A percentile compares a stretch with the other conserved stretches of the same genome.
These are phyloP conservation scores for Drosophila parabipectinata DNA, from an alignment of 1,140 invertebrate species.

Conservation along the genomic window DNA sequence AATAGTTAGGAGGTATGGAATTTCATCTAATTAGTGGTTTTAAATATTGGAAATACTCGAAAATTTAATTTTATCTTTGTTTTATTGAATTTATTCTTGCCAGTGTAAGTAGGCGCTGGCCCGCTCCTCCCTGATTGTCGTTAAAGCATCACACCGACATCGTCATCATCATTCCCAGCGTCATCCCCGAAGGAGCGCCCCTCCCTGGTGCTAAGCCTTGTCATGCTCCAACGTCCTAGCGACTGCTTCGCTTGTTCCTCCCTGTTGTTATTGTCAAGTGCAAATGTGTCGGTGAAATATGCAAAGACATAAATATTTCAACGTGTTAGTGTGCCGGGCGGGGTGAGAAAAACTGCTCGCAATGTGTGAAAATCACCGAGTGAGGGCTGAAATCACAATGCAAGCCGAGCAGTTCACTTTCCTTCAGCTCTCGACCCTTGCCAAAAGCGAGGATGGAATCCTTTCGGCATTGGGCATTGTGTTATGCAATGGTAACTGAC, in stretches of 20 bases:
- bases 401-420: slow-evolving; percentile 14
- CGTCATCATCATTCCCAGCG: slow-evolving; percentile 28
- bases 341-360: slow-evolving; percentile 55
- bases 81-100: background rate
- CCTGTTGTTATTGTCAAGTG: slow-evolving; percentile 78
- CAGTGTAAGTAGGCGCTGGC: slow-evolving; percentile 11
- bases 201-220: slow-evolving; percentile 69
- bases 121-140: slow-evolving; percentile 61
- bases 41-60: background rate
- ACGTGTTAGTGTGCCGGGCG: slow-evolving; percentile 22
- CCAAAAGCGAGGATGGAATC: background rate
- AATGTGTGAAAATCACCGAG: slow-evolving; percentile 56
- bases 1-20: too few relatives aligned
- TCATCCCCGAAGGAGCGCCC: slow-evolving; percentile 3
- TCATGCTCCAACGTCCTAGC: slow-evolving; percentile 35
- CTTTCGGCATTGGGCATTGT: slow-evolving; percentile 22
- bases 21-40: too few relatives aligned
- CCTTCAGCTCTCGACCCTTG: background rate
- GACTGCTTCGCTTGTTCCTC: slow-evolving; percentile 52
- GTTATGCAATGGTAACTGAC: slow-evolving; percentile 54
- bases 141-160: slow-evolving; percentile 52
- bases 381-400: slow-evolving; percentile 39
- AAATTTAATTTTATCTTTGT: background rate
- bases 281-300: slow-evolving; percentile 78
- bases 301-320: slow-evolving; percentile 81